Evolutionary conservation across 2,888 invertebrate genomes (phyloP), one percentile per base, ranked within the genome.

Genomic region (Creontiades dilutus): DNA sequence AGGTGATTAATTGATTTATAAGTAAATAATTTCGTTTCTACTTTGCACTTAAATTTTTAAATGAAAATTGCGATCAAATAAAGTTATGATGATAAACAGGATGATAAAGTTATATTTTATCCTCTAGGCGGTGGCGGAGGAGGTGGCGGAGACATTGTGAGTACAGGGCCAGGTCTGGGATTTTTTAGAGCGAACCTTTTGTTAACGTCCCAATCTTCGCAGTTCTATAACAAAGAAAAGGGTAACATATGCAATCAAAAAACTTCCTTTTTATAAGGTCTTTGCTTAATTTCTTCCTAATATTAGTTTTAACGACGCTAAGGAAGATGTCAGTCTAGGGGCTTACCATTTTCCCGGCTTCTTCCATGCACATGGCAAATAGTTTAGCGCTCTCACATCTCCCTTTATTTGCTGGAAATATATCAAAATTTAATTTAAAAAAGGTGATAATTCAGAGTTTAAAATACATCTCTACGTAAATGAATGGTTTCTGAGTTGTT

Each of bases 271-370:
- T n/a, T n/a, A n/a, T n/a, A n/a, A n/a, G n/a, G n/a, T n/a, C n/a
- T n/a, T n/a, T n/a, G n/a, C n/a, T n/a, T n/a, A n/a, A 37, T 37
- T 37, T 37, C 2, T 37, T 37, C 37, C 37, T 37, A n/a, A n/a
- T n/a, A n/a, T n/a, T n/a, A n/a, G n/a, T n/a, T n/a, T n/a, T n/a
- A n/a, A n/a, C n/a, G n/a, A n/a, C n/a, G n/a, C n/a, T n/a, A n/a
- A n/a, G n/a, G n/a, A n/a, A n/a, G n/a, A n/a, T 23, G 76, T 19
- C 11, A 11, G 14, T 19, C 14, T 12, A 89, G n/a, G n/a, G n/a
- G 37, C 91, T 90, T 91, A 92, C 92, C 91, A 91, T 91, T 90
- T 92, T 91, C 28, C 92, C 92, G 91, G 92, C 92, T 89, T 92
- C 92, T 90, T 92, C 92, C 76, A 92, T 91, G 78, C 92, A 92